Evolutionary conservation across 2,888 invertebrate genomes (phyloP).

Genomic region (Esperia sulphurella): DNA sequence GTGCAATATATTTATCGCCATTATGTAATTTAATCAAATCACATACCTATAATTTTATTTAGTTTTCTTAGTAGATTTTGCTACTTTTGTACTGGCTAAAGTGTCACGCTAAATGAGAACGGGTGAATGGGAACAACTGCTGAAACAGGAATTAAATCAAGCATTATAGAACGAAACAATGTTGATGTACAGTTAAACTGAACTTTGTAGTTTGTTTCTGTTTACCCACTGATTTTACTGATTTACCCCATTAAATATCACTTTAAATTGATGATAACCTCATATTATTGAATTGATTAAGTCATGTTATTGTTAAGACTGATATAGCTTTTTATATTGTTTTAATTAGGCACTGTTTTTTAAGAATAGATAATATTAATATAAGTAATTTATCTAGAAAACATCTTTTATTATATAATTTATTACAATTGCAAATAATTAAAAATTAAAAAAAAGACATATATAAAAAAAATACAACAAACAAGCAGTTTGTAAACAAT

Average conservation of each 20-base stretch:
- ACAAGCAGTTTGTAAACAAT: not conserved
- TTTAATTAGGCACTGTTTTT: constrained; percentile 11
- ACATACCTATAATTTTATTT: not conserved
- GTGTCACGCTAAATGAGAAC: not conserved
- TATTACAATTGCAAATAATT: not conserved
- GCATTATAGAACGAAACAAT: too few species aligned
- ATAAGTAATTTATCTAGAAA: constrained; percentile 7
- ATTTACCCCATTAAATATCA: not conserved
- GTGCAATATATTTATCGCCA: constrained; percentile 10
- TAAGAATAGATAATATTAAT: constrained; percentile 15
- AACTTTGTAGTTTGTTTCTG: too few species aligned
- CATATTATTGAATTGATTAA: constrained; percentile 11
- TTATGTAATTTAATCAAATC: constrained; percentile 6
- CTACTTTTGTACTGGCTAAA: constrained; percentile 6
- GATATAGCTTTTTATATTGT: constrained; percentile 42
- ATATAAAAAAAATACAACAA: not conserved
- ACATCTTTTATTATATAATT: constrained; percentile 6
- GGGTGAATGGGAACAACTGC: too few species aligned
- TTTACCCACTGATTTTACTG: too few species aligned
- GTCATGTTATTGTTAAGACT: constrained; percentile 44
- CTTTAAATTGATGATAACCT: constrained; percentile 4
- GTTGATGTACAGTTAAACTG: too few species aligned
- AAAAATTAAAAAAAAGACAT: not conserved
- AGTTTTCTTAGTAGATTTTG: not conserved
- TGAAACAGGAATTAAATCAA: too few species aligned